Conservation (phyloP, 1,140 invertebrate genomes). For the Mamestra configurata region DNA sequence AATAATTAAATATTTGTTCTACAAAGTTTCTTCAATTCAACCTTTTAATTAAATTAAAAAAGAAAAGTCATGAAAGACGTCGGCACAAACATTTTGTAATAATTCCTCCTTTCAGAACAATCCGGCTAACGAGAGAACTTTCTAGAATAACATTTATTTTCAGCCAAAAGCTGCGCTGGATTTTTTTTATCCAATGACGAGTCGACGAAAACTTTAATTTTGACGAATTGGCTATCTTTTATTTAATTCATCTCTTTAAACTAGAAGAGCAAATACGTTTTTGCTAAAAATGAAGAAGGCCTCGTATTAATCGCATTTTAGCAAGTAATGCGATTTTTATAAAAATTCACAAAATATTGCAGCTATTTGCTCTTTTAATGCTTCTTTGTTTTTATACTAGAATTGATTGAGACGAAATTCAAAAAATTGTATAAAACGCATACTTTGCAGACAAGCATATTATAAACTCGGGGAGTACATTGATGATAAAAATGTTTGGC, state of each 20-base stretch:
- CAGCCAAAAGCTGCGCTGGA: conserved; percentile 2
- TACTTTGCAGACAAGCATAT: no score
- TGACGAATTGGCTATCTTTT: background rate
- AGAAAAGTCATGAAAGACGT: conserved; percentile 21
- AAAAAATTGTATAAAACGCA: no score
- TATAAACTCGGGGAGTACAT: no score
- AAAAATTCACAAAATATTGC: no score
- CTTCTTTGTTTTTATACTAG: no score
- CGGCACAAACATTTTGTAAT: conserved; percentile 33
- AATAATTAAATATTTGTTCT: conserved; percentile 33
- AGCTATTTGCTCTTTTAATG: no score
- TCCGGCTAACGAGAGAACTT: conserved; percentile 36
- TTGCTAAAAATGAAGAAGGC: no score
- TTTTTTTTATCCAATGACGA: conserved; percentile 20
- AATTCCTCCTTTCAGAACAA: conserved; percentile 31
- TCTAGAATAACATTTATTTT: conserved; percentile 24
- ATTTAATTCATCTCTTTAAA: background rate
- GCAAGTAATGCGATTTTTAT: no score
- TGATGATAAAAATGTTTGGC: no score
- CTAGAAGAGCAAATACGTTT: no score
- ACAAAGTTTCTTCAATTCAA: conserved; percentile 7
- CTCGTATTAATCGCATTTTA: no score
- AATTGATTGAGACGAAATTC: no score
- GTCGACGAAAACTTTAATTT: background rate
- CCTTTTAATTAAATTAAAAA: conserved; percentile 27